Evolutionary conservation across 2,797 vertebrate species (phyloP), one percentile per base, ranked within the genome.

Genomic region (Yasuhikotakia modesta): DNA sequence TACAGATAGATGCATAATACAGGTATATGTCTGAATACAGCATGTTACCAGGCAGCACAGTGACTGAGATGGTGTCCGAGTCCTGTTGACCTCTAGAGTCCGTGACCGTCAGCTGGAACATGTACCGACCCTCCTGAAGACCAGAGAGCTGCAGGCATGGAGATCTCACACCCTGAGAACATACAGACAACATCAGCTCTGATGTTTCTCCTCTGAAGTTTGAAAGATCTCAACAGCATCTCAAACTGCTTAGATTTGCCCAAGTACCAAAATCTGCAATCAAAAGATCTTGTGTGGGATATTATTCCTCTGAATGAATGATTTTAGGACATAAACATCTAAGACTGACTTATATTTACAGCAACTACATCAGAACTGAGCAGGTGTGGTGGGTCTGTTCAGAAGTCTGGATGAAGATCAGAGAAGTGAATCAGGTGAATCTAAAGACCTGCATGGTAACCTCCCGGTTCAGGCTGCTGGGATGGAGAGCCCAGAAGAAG

Each of bases 81-180:
- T 93, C 91, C 11, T 86, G 88, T 78, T 95, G 94, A 48, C 85
- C 86, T 0, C 83, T 87, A 0, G 91, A 93, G 86, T 95, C 94
- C 1, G 91, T 94, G 71, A 94, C 91, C 0, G 85, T 91, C 85
- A 95, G 87, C 77, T 91, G 93, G 76, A 95, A 94, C 0, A 71
- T 90, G 63, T 94, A 95, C 72, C 88, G 86, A 60, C 94, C 94
- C 67, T 91, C 91, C 83, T 91, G 88, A 87, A 95, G 87, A 24
- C 90, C 90, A 70, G 92, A 93, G 10, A 94, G 78, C 77, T 91
- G 89, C 48, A 94, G 92, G 77, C 87, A 90, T 0, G 91, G 92
- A 0, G 92, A 93, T 48, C 82, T 87, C 14, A 88, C 84, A 43
- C 90, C 93, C 94, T 95, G 22, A 73, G 68, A 57, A 27, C 55